Conservation (phyloP, 2,888 invertebrate genomes). For the Xylota segnis region DNA sequence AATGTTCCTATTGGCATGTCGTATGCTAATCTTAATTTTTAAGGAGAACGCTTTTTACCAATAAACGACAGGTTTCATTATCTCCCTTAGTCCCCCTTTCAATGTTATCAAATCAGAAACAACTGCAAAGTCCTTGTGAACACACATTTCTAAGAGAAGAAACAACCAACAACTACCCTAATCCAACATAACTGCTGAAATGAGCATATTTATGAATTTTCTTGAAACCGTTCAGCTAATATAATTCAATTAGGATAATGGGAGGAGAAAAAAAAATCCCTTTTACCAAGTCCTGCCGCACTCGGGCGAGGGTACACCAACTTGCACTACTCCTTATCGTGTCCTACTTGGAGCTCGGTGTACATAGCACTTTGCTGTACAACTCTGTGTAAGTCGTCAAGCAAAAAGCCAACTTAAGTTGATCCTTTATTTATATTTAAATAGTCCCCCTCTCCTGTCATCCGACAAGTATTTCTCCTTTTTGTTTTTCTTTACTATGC, state of each 20-base stretch:
- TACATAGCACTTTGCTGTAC: slow-evolving; percentile 48
- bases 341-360: slow-evolving; percentile 29
- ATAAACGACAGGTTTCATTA: no score
- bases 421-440: slow-evolving; percentile 69
- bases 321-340: background rate
- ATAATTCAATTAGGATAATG: slow-evolving; percentile 44
- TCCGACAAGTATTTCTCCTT: slow-evolving; percentile 7
- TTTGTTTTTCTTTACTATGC: slow-evolving; percentile 1
- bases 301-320: background rate
- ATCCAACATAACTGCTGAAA: no score
- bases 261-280: slow-evolving; percentile 22
- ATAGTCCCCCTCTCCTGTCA: slow-evolving; percentile 39
- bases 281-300: slow-evolving; percentile 9
- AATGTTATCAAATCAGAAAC: no score
- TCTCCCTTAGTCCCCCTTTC: no score
- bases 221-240: slow-evolving; percentile 9
- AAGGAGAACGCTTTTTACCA: no score
- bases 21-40: no score
- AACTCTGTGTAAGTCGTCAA: slow-evolving; percentile 41
- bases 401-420: slow-evolving; percentile 61
- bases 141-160: no score
- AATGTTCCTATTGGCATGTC: no score
- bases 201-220: background rate
- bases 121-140: no score
- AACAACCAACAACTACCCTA: no score